Evolutionary conservation across 2,888 invertebrate species (phyloP).

Genomic region (Torymus auratus): DNA sequence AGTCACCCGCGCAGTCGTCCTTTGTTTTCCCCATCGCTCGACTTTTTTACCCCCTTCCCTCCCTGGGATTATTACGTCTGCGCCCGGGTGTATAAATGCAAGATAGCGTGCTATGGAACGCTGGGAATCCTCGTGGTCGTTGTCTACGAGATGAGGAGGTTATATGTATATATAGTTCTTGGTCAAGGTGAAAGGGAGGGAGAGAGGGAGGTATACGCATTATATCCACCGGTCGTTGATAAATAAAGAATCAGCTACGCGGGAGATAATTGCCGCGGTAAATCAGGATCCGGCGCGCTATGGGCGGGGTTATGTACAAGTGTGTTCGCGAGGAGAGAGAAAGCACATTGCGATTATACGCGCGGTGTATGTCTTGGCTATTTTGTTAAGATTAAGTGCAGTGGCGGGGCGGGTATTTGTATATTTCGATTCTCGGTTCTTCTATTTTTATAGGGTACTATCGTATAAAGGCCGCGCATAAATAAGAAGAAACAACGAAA

Average conservation of each 20-base stretch:
- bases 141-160: too few relatives aligned
- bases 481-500: too few relatives aligned
- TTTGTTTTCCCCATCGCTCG: constrained; percentile 26
- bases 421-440: too few relatives aligned
- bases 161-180: not conserved
- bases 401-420: too few relatives aligned
- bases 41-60: not conserved
- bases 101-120: constrained; percentile 37
- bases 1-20: constrained; percentile 42
- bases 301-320: too few relatives aligned
- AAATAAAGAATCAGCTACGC: constrained; percentile 21
- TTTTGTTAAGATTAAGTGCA: too few relatives aligned
- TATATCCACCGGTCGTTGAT: constrained; percentile 3
- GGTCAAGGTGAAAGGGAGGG: constrained; percentile 24
- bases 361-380: too few relatives aligned
- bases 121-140: constrained; percentile 2
- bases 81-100: not conserved
- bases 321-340: too few relatives aligned
- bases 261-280: constrained; percentile 21
- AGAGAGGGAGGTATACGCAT: not conserved
- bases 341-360: too few relatives aligned
- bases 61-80: constrained; percentile 30
- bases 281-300: constrained; percentile 12
- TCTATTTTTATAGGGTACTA: too few relatives aligned
- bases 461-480: too few relatives aligned